phyloP scores from a whole-genome alignment of 2,797 vertebrate genomes.

The Mionectes olivaceus region DNA sequence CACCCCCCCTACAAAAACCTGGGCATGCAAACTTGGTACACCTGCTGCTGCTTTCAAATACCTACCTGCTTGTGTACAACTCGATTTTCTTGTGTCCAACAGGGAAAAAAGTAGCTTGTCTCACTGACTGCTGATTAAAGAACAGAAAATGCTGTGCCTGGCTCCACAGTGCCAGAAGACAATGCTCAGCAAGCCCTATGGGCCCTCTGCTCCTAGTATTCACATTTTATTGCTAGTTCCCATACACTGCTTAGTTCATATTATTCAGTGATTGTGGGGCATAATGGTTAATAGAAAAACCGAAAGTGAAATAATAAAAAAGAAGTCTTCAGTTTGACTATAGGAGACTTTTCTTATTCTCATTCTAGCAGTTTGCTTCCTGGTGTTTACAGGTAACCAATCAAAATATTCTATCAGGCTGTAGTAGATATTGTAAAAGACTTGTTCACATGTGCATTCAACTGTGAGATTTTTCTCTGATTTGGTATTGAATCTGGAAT shows the following conservation, averaged over 20 bases:
- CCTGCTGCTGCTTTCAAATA: background rate
- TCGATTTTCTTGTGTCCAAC: background rate
- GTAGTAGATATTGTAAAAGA: background rate
- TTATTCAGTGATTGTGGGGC: background rate
- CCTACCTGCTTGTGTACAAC: background rate
- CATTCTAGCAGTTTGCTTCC: background rate
- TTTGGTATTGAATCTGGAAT: background rate
- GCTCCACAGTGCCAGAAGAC: background rate
- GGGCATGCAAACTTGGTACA: background rate
- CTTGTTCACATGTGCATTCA: background rate
- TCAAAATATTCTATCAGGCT: background rate
- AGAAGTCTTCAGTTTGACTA: background rate
- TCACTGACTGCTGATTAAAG: background rate
- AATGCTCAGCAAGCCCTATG: background rate
- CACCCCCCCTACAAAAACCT: background rate
- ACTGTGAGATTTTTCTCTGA: background rate
- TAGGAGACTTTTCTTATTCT: background rate
- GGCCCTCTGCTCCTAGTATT: background rate
- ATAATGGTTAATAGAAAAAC: background rate
- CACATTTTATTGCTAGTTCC: background rate
- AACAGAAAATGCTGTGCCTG: background rate
- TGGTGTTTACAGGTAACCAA: background rate
- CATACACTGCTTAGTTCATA: background rate
- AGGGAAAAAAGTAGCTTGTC: background rate
- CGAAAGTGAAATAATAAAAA: background rate